Base-by-base conservation (phyloP, 2,888 invertebrate species). In the Acronicta alni region DNA sequence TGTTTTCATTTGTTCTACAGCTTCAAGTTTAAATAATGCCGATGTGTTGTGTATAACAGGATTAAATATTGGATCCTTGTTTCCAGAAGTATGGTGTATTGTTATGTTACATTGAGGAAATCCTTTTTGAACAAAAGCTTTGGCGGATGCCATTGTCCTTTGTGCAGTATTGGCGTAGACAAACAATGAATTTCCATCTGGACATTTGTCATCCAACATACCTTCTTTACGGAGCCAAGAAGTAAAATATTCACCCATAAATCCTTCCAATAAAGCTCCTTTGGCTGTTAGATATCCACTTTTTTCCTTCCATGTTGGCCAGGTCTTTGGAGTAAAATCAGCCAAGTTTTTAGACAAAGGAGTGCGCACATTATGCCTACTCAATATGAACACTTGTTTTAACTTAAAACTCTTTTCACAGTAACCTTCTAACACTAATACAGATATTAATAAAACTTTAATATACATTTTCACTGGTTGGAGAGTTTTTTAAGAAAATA, bases 91-190 rank as follows among this genome's bases (percentile, higher is more conserved):
- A 48, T 86, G 83, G 59, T 94, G 85, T 6, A 94, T 77, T 0
- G 82, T 85, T 4, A 91, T 59, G 55, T 89, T 85, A 56, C 93
- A 94, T 3, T 66, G 38, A 0, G 91, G 89, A 53, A 90, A 94
- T 0, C 86, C 90, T 49, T 86, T 83, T 0, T 64, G 60, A 0
- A 88, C 80, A 67, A 94, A 93, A 0, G 93, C 87, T 54, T 77
- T 58, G 0, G 93, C 92, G 0, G 93, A 90, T 17, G 79, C 85
- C 48, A 84, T 78, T 2, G 93, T 90, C 43, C 93, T 72, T 76
- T 94, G 88, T 10, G 88, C 83, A 0, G 79, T 83, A 67, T 93
- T 91, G 0, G 93, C 85, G 71, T 93, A 92, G 2, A 89, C 85
- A 82, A 80, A 92, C 49, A 93, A 86, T 5, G 74, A 75, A 15